phyloP scores from a whole-genome alignment of 53 echinoderm and acorn worm genomes.

The Mesocentrotus franciscanus region DNA sequence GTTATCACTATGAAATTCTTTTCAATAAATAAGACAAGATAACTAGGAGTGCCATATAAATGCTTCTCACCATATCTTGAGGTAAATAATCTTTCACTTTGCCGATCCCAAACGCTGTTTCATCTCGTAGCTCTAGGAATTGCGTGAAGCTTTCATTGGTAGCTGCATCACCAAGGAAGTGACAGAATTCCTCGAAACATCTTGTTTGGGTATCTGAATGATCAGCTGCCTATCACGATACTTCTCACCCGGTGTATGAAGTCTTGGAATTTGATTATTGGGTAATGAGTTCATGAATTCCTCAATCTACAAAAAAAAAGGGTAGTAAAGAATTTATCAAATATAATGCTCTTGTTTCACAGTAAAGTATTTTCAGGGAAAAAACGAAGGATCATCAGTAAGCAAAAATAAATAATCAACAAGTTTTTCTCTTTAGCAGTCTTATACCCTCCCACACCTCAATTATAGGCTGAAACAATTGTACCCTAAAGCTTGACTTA shows the following conservation, averaged over 20 bases:
- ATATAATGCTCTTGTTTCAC: not conserved
- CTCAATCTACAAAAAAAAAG: slow-evolving; percentile 78
- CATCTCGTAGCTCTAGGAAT: slow-evolving; percentile 92
- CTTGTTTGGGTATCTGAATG: slow-evolving; percentile 95
- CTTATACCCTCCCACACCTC: not conserved
- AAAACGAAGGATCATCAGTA: not conserved
- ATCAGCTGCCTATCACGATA: slow-evolving; percentile 94
- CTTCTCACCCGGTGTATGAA: slow-evolving; percentile 95
- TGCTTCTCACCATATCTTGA: slow-evolving; percentile 83
- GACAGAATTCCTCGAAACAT: slow-evolving; percentile 90
- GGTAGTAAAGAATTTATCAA: not conserved
- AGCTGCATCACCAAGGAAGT: slow-evolving; percentile 86
- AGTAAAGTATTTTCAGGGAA: not conserved
- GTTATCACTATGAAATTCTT: not conserved
- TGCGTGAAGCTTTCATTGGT: slow-evolving; percentile 91
- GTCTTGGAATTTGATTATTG: slow-evolving; percentile 92
- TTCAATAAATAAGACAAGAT: not conserved
- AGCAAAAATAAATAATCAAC: not conserved
- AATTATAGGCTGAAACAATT: not conserved
- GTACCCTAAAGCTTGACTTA: no score
- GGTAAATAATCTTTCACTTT: slow-evolving; percentile 92
- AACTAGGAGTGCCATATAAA: not conserved
- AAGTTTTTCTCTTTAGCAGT: no score
- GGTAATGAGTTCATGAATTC: slow-evolving; percentile 99
- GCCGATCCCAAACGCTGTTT: slow-evolving; percentile 89